Conservation (phyloP, 2,113 vertebrate genomes). For the Eulemur macaco region DNA sequence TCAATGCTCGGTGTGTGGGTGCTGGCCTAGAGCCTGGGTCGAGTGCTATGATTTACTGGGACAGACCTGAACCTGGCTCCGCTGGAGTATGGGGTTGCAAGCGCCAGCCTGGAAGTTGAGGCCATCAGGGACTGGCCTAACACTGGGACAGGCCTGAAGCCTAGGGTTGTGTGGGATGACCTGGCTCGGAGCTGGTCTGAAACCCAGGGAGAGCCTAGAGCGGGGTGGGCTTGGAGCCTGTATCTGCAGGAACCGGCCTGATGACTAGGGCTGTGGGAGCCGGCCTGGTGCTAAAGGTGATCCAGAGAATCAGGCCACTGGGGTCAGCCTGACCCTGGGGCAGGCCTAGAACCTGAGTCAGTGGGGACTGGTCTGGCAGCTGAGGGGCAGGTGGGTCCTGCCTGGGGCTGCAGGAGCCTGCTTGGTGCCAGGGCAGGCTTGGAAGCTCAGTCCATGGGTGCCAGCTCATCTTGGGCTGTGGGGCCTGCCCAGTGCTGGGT, state of each 20-base stretch:
- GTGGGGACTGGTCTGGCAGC: background rate
- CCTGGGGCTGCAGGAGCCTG: background rate
- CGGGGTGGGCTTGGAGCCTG: background rate
- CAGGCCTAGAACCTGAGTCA: background rate
- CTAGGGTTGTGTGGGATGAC: too few relatives aligned
- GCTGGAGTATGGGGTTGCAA: background rate
- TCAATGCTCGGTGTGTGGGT: background rate
- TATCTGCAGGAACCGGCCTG: background rate
- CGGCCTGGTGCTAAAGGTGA: background rate
- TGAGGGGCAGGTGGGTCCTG: background rate
- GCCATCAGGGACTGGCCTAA: background rate
- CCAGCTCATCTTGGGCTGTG: background rate
- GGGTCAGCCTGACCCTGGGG: background rate
- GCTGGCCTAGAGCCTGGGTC: background rate
- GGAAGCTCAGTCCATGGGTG: background rate
- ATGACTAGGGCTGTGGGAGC: background rate
- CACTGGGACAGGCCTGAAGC: background rate
- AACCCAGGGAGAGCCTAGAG: background rate
- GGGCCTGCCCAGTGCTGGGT: background rate
- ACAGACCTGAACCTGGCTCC: background rate
- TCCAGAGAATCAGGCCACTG: background rate
- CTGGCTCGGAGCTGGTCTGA: background rate
- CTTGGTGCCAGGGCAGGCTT: background rate
- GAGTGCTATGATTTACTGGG: background rate
- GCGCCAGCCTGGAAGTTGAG: too few relatives aligned